phyloP scores from a whole-genome alignment of 2,888 invertebrate species.

The Aphodius sticticus region DNA sequence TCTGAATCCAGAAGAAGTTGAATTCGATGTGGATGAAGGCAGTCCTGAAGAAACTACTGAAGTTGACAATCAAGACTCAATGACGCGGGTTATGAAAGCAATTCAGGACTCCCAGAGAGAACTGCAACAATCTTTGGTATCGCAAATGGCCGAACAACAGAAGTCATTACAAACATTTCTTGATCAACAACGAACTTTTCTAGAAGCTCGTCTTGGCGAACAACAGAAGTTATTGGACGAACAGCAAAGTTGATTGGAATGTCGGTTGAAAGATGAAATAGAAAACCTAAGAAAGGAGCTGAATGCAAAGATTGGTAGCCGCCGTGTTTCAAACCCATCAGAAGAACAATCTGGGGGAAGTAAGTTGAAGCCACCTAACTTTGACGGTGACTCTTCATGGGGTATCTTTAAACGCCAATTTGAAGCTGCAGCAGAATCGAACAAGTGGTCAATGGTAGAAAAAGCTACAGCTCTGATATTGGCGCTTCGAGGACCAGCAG shows the following conservation, averaged over 20 bases:
- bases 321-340: not conserved
- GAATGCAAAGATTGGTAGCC: not conserved
- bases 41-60: not conserved
- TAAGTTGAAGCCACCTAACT: not conserved
- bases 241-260: not conserved
- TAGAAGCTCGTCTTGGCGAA: not conserved
- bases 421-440: not conserved
- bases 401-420: slow-evolving; percentile 11
- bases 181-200: not conserved
- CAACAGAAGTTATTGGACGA: not conserved
- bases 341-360: not conserved
- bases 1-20: not conserved
- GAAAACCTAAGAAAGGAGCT: not conserved
- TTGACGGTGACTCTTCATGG: not conserved
- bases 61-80: not conserved
- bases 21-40: not conserved
- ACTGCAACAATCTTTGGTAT: not conserved
- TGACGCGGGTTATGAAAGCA: not conserved
- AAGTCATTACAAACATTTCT: not conserved
- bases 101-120: not conserved
- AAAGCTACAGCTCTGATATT: not conserved
- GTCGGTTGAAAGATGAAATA: not conserved
- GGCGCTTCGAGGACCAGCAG: too few species aligned
- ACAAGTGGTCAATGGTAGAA: not conserved
- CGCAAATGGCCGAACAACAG: not conserved